Percentiles rank a stretch among this genome's conserved stretches.
phyloP scores from a whole-genome alignment of 2,797 vertebrate genomes.

The Muraenolepis orangiensis region DNA sequence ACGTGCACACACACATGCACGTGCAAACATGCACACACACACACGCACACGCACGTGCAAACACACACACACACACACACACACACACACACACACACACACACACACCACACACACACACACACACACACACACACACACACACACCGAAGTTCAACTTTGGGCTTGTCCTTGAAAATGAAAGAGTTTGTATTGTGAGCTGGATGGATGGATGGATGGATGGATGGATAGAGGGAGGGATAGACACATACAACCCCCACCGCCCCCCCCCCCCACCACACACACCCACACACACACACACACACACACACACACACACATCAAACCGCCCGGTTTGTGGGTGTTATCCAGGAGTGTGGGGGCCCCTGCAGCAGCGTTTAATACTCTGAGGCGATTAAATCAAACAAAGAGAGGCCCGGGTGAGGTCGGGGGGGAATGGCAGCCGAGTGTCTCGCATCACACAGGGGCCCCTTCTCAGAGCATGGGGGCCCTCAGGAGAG shows the following conservation, averaged over 20 bases:
- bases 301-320: neutral
- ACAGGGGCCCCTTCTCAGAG: conserved; percentile 12
- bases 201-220: neutral
- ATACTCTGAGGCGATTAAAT: conserved; percentile 59
- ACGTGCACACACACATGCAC: too few species aligned
- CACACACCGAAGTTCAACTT: neutral
- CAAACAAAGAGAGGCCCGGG: conserved; percentile 55
- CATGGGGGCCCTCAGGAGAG: neutral
- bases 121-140: too few species aligned
- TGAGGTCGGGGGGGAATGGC: conserved; percentile 49
- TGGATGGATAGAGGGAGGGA: neutral
- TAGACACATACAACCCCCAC: neutral
- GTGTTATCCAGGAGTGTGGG: conserved; percentile 35
- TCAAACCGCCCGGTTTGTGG: neutral
- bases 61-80: too few species aligned
- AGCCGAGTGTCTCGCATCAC: conserved; percentile 61
- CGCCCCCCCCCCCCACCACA: neutral
- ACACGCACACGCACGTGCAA: too few species aligned
- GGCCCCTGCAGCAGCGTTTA: conserved; percentile 50
- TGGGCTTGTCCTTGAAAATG: neutral
- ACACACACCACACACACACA: too few species aligned
- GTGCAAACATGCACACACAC: too few species aligned
- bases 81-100: too few species aligned
- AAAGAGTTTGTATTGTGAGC: neutral
- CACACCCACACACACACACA: neutral